Evolutionary conservation across 1,140 invertebrate genomes (phyloP).

Genomic region (Bombus difficillimus): DNA sequence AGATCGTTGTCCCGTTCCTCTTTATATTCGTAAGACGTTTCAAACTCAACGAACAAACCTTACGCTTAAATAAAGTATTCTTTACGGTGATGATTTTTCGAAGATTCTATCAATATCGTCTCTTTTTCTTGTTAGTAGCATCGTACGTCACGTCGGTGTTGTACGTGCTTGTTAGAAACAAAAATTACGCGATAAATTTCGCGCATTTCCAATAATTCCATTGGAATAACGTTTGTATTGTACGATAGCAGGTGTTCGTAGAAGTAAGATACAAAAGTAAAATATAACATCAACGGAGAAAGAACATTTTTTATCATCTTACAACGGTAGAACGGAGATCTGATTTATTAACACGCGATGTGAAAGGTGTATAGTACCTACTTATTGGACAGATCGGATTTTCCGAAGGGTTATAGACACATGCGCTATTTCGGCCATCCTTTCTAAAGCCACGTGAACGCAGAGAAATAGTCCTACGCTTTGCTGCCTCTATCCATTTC

Average conservation of each 20-base stretch:
- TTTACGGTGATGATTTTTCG: no score
- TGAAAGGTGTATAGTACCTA: background rate
- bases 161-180: accelerated
- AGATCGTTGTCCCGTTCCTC: no score
- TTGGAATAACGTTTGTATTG: no score
- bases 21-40: background rate
- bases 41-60: background rate
- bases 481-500: conserved; percentile 28
- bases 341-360: background rate
- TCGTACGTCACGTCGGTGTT: no score
- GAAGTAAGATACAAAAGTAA: no score
- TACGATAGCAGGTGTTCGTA: no score
- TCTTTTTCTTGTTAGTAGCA: no score
- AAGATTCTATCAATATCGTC: no score
- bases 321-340: background rate
- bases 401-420: conserved; percentile 30
- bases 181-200: no score
- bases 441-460: conserved; percentile 9
- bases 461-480: conserved; percentile 2
- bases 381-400: conserved; percentile 30
- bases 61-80: no score
- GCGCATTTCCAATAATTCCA: no score
- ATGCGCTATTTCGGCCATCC: background rate
- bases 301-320: background rate
- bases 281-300: background rate